phyloP scores from a whole-genome alignment of 2,797 vertebrate genomes.

The Pipistrellus nathusii region DNA sequence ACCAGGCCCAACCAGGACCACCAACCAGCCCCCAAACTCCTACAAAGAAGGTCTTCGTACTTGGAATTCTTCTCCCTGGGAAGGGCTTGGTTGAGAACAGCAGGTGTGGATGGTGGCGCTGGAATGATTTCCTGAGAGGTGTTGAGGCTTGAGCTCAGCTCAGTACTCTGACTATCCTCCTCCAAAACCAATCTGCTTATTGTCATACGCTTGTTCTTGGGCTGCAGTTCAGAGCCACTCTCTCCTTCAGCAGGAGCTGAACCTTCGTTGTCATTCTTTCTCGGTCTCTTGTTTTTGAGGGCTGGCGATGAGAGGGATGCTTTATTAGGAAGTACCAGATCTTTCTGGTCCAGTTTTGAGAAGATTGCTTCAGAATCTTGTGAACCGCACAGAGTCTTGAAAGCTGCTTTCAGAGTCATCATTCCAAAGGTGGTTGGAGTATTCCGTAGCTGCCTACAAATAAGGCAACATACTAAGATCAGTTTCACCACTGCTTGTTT shows the following conservation, averaged over 20 bases:
- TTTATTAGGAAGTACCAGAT: conserved; percentile 85
- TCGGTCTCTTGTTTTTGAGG: conserved; percentile 85
- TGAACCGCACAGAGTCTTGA: conserved; percentile 85
- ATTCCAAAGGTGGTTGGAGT: conserved; percentile 81
- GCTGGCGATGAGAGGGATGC: conserved; percentile 80
- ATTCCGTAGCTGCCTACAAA: conserved; percentile 81
- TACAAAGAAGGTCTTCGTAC: conserved; percentile 83
- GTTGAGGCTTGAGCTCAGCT: conserved; percentile 64
- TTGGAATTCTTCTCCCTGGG: conserved; percentile 77
- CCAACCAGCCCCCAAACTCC: conserved; percentile 81
- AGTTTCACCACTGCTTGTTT: background rate
- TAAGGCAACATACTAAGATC: conserved; percentile 71
- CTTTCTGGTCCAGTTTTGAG: conserved; percentile 86
- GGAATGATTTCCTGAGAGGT: conserved; percentile 79
- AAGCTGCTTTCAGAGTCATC: conserved; percentile 87
- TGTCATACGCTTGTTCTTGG: conserved; percentile 81
- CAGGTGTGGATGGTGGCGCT: conserved; percentile 77
- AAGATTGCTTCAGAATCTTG: conserved; percentile 83
- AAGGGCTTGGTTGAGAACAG: conserved; percentile 53
- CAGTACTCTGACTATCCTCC: conserved; percentile 71
- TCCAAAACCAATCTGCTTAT: conserved; percentile 87
- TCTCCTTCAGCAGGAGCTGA: conserved; percentile 69
- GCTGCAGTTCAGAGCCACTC: conserved; percentile 64
- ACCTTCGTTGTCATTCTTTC: conserved; percentile 74
- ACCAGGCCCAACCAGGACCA: conserved; percentile 78